These are phyloP conservation scores for Parnassius glacialis DNA, from an alignment of 2,888 invertebrate species.

Conservation along the genomic window DNA sequence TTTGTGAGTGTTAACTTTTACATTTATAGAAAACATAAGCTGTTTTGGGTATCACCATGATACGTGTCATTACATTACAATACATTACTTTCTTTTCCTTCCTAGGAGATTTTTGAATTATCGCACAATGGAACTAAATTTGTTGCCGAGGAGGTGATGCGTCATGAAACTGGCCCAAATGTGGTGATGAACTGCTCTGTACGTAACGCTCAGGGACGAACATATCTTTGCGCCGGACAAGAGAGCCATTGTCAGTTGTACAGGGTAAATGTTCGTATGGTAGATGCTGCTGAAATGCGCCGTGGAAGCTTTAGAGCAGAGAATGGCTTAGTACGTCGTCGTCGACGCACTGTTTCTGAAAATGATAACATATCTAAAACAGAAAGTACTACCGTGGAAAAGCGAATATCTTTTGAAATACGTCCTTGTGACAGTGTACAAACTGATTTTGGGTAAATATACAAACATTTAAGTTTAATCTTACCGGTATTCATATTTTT, in stretches of 20 bases:
- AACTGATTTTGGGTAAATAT: slow-evolving; percentile 87
- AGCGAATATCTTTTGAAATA: slow-evolving; percentile 87
- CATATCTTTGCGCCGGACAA: slow-evolving; percentile 93
- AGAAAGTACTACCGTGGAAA: slow-evolving; percentile 69
- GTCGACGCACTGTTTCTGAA: slow-evolving; percentile 77
- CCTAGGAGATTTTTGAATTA: slow-evolving; percentile 95
- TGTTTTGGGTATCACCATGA: slow-evolving; percentile 24
- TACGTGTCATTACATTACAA: slow-evolving; percentile 48
- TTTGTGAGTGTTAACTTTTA: slow-evolving; percentile 86
- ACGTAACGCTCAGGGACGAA: slow-evolving; percentile 85
- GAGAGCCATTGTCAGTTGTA: slow-evolving; percentile 95
- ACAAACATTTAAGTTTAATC: not conserved
- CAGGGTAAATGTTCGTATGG: slow-evolving; percentile 83
- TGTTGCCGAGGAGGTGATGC: slow-evolving; percentile 92
- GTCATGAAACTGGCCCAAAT: slow-evolving; percentile 93
- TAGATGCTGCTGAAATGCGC: slow-evolving; percentile 79
- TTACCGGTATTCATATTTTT: too few relatives aligned
- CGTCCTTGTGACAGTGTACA: slow-evolving; percentile 90
- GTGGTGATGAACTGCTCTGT: slow-evolving; percentile 96
- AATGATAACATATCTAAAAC: slow-evolving; percentile 74
- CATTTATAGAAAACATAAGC: slow-evolving; percentile 25
- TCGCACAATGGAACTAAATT: slow-evolving; percentile 91
- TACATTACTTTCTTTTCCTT: slow-evolving; percentile 41
- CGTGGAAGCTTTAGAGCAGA: slow-evolving; percentile 78
- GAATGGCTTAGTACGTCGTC: slow-evolving; percentile 67